phyloP scores from a whole-genome alignment of 2,797 vertebrate species.

The Bryconaethiops microstoma region DNA sequence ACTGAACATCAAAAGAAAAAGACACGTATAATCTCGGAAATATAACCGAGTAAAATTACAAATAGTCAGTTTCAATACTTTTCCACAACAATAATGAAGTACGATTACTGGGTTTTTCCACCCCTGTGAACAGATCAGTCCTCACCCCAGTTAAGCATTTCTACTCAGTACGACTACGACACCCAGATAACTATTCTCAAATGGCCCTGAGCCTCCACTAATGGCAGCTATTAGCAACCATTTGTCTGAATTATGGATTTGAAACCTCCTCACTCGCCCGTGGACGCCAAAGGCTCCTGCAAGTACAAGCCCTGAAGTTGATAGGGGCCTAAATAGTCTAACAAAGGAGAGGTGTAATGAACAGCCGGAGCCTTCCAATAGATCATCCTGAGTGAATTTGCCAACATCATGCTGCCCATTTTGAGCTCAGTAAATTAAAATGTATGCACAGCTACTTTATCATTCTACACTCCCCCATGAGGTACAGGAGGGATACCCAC shows the following conservation, averaged over 20 bases:
- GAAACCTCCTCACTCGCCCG: constrained; percentile 19
- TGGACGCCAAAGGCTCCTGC: constrained; percentile 53
- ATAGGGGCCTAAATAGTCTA: constrained; percentile 73
- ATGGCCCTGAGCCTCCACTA: constrained; percentile 39
- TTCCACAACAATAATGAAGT: too few species aligned
- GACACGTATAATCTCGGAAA: too few species aligned
- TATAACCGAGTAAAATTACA: too few species aligned
- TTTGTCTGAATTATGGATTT: constrained; percentile 41
- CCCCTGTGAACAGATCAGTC: not conserved
- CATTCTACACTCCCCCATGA: constrained; percentile 72
- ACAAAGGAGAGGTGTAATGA: constrained; percentile 73
- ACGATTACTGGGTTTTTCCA: too few species aligned
- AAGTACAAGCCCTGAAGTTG: constrained; percentile 44
- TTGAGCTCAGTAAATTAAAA: constrained; percentile 74
- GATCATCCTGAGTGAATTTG: constrained; percentile 76
- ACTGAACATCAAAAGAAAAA: too few species aligned
- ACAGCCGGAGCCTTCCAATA: constrained; percentile 66
- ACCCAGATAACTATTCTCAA: constrained; percentile 29
- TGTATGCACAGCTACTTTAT: constrained; percentile 75
- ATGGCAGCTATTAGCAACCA: constrained; percentile 41
- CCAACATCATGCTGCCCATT: constrained; percentile 71
- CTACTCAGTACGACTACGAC: not conserved
- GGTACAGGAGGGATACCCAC: constrained; percentile 68
- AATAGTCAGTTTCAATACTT: too few species aligned
- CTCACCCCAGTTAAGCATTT: not conserved